These are phyloP conservation scores for Campopleginae sp. DNA, from an alignment of 2,888 invertebrate genomes.

Conservation along the genomic window DNA sequence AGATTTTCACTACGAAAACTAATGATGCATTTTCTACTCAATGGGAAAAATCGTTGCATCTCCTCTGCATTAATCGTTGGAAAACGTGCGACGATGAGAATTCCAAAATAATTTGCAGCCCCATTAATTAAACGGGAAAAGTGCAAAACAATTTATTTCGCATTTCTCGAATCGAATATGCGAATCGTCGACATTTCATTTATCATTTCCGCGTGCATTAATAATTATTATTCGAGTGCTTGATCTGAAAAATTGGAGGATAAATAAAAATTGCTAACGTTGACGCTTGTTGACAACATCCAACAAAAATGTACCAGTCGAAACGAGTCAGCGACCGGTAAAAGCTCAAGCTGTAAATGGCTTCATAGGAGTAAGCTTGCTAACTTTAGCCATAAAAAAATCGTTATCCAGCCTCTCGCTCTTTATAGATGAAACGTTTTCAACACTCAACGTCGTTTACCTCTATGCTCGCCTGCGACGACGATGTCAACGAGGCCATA, in stretches of 20 bases:
- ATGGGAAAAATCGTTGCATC: neutral
- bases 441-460: constrained; percentile 47
- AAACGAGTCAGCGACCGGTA: neutral
- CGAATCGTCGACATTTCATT: neutral
- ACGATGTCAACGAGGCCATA: constrained; percentile 54
- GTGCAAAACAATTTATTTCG: neutral
- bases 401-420: constrained; percentile 8
- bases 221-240: too few relatives aligned
- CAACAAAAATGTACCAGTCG: neutral
- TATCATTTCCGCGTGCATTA: neutral
- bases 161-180: neutral
- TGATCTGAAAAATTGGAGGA: too few relatives aligned
- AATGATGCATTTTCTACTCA: neutral
- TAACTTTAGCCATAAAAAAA: constrained; percentile 23
- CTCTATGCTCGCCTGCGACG: constrained; percentile 50
- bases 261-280: too few relatives aligned
- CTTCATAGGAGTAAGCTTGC: neutral
- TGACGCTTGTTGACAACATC: neutral
- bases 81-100: too few relatives aligned
- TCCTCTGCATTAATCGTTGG: too few relatives aligned
- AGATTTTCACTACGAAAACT: neutral
- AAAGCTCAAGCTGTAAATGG: constrained; percentile 15
- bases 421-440: constrained; percentile 23
- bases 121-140: neutral
- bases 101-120: neutral